These are phyloP conservation scores for Folsomia manolachei DNA, from an alignment of 2,888 invertebrate species.

Conservation along the genomic window DNA sequence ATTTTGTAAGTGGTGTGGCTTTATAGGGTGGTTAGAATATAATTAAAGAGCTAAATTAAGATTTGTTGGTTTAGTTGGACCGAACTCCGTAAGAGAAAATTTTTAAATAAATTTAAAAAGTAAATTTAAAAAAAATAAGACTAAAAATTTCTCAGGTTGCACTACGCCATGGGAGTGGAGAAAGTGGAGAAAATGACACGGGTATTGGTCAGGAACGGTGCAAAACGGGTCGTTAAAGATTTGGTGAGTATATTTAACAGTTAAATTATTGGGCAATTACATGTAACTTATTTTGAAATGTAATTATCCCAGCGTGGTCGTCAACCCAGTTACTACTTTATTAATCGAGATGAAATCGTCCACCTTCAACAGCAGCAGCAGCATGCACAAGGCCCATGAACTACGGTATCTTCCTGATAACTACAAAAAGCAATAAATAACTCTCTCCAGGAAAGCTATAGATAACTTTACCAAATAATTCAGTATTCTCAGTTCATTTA, in stretches of 20 bases:
- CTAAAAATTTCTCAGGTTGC: too few relatives aligned
- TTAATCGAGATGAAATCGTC: constrained; percentile 84
- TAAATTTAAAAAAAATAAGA: too few relatives aligned
- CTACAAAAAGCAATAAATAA: too few relatives aligned
- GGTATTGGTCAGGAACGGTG: constrained; percentile 77
- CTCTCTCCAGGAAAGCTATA: too few relatives aligned
- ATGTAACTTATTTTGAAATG: constrained; percentile 4
- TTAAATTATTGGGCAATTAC: background rate
- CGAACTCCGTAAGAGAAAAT: too few relatives aligned
- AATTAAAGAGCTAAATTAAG: too few relatives aligned
- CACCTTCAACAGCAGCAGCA: constrained; percentile 61
- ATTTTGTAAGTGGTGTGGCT: constrained; percentile 67
- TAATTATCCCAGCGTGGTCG: constrained; percentile 64
- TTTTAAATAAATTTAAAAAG: too few relatives aligned
- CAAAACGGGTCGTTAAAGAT: constrained; percentile 78
- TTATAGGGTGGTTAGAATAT: too few relatives aligned
- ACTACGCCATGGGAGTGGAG: constrained; percentile 86
- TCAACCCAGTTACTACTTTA: constrained; percentile 86
- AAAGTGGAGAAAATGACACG: constrained; percentile 77
- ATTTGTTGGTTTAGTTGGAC: constrained; percentile 64
- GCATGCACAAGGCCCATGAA: too few relatives aligned
- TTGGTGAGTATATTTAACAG: constrained; percentile 57
- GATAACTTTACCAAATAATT: too few relatives aligned
- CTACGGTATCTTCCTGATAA: too few relatives aligned
- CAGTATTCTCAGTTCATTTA: too few relatives aligned